phyloP scores from a whole-genome alignment of 2,888 invertebrate species.

The Drosophila picticornis region DNA sequence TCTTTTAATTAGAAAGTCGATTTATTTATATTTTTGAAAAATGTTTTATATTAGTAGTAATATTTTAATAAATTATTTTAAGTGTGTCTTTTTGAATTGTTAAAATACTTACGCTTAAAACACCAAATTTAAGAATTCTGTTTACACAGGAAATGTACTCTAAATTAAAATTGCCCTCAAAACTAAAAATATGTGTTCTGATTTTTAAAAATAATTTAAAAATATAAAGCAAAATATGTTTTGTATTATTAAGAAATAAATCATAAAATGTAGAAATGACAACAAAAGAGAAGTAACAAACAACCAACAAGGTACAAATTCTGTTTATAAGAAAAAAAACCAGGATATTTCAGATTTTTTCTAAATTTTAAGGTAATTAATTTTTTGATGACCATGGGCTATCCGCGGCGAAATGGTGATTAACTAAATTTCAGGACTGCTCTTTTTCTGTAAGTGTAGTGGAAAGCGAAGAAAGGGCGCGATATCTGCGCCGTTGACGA shows the following conservation, averaged over 20 bases:
- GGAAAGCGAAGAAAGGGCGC: neutral
- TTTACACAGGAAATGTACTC: too few species aligned
- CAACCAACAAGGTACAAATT: neutral
- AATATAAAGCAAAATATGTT: neutral
- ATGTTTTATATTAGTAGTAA: too few species aligned
- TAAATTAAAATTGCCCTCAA: too few species aligned
- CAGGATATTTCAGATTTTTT: neutral
- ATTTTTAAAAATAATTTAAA: too few species aligned
- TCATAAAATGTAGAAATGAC: neutral
- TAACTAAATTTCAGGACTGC: neutral
- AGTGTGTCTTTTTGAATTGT: too few species aligned
- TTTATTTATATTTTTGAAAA: too few species aligned
- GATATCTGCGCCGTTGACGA: constrained; percentile 39
- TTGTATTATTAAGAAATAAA: neutral
- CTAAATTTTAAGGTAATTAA: too few species aligned
- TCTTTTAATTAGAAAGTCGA: too few species aligned
- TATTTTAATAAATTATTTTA: too few species aligned
- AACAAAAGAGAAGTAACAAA: neutral
- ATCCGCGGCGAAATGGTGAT: neutral
- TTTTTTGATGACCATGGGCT: neutral
- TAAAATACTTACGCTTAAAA: too few species aligned
- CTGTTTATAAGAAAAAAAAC: neutral
- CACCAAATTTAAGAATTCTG: too few species aligned
- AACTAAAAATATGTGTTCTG: too few species aligned
- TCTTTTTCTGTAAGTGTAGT: neutral